Percentiles rank a stretch among this genome's conserved stretches.
Conservation (phyloP, 2,113 vertebrate genomes). For the Perca flavescens region DNA sequence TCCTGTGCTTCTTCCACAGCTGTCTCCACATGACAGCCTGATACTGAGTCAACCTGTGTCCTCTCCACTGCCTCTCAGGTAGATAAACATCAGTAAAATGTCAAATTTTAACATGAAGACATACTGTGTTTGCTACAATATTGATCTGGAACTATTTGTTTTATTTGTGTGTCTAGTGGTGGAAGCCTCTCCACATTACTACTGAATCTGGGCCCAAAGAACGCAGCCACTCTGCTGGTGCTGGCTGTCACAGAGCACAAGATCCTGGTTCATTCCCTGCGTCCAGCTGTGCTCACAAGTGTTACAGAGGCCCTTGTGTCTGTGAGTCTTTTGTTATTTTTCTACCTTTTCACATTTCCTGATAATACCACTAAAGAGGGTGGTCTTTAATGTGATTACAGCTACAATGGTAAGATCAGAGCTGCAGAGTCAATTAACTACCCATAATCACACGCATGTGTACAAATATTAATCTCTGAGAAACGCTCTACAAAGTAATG, state of each 20-base stretch:
- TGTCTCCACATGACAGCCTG: constrained; percentile 96
- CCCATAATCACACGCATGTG: constrained; percentile 23
- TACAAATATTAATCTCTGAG: not conserved
- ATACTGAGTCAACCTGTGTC: constrained; percentile 98
- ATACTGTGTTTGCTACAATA: not conserved
- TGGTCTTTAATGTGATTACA: constrained; percentile 30
- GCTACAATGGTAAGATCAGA: constrained; percentile 10
- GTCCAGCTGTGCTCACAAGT: constrained; percentile 97
- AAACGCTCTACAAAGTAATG: not conserved
- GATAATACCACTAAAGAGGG: not conserved
- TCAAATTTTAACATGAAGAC: not conserved
- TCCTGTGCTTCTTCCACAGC: constrained; percentile 81
- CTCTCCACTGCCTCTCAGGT: constrained; percentile 96
- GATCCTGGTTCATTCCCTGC: constrained; percentile 97
- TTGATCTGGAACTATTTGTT: not conserved
- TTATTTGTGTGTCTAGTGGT: constrained; percentile 83
- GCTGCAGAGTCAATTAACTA: constrained; percentile 5
- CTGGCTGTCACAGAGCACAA: constrained; percentile 98
- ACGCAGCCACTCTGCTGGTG: constrained; percentile 93
- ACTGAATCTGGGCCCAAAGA: constrained; percentile 96
- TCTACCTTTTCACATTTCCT: not conserved
- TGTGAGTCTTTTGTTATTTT: constrained; percentile 83
- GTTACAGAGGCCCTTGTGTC: constrained; percentile 98
- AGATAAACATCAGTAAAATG: constrained; percentile 53
- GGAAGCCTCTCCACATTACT: constrained; percentile 96